phyloP scores from a whole-genome alignment of 2,113 vertebrate genomes.

The Nyctereutes procyonoides region DNA sequence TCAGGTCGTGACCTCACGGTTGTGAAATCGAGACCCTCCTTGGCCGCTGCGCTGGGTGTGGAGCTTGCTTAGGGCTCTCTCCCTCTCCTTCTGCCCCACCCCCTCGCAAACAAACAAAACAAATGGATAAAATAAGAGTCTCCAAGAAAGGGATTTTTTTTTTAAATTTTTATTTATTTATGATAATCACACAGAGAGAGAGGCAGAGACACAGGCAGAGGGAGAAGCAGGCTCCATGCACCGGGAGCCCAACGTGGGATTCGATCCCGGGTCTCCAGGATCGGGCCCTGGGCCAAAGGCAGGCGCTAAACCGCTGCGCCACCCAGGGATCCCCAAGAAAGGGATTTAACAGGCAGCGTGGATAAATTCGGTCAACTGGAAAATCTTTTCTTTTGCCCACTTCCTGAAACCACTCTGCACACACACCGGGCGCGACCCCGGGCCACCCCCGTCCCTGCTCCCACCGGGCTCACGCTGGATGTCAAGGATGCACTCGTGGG shows the following conservation, averaged over 20 bases:
- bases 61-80: neutral
- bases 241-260: too few species aligned
- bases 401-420: neutral
- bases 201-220: too few species aligned
- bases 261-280: too few species aligned
- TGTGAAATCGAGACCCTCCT: neutral
- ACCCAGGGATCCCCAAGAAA: too few species aligned
- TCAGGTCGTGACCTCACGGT: neutral
- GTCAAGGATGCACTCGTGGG: neutral
- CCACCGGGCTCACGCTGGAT: fast-evolving
- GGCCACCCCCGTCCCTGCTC: neutral
- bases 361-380: neutral
- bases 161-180: too few species aligned
- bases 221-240: too few species aligned
- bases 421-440: neutral
- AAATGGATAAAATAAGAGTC: neutral
- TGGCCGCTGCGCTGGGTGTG: neutral
- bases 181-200: too few species aligned
- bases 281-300: too few species aligned
- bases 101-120: neutral
- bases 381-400: neutral
- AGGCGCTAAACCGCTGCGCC: too few species aligned
- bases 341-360: neutral
- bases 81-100: neutral
- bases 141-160: neutral